Base-by-base conservation (phyloP, 2,888 invertebrate species). In the Pantelozetes paolii region DNA sequence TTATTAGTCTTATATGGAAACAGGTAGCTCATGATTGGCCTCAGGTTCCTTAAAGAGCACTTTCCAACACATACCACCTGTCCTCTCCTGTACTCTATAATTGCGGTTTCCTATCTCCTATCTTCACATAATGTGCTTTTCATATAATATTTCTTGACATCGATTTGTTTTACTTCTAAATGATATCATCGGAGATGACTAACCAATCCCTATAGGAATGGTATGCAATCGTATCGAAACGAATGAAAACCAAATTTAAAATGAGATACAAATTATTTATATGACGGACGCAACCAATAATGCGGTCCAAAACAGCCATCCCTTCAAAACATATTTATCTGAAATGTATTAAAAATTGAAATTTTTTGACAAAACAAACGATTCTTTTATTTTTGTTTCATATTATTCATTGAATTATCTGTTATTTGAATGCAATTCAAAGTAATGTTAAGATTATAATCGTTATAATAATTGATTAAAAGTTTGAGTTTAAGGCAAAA, bases 201-300 rank as follows among this genome's bases (percentile, higher is more conserved):
- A 57, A 57, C 57, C 20, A 57, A 57, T 57, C 26, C 57, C 57
- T 57, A 28, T 9, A 26, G 57, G 26, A 57, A 57, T 26, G 26
- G n/a, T n/a, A n/a, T n/a, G n/a, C n/a, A n/a, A n/a, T n/a, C n/a
- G 11, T n/a, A 50, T 50, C 50, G 18, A 50, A 50, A 13, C 50
- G 50, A 50, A 8, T 50, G 11, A 50, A 57, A 57, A 8, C 20
- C 57, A 57, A 57, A 57, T 26, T 57, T 15, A 15, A 57, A 57
- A 57, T 57, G 57, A 57, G 57, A 9, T 57, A 20, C 20, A 6
- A 57, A 57, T 57, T 20, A 57, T 57, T 26, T 57, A 57, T 18
- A 28, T 5, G 28, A 9, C 57, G 26, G 57, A 57, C 20, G 23
- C 26, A 50, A n/a, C 50, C 18, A 50, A 40, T 40, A 13, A 13